These are phyloP conservation scores for Drosophila cracens DNA, from an alignment of 2,888 invertebrate species.

Conservation along the genomic window DNA sequence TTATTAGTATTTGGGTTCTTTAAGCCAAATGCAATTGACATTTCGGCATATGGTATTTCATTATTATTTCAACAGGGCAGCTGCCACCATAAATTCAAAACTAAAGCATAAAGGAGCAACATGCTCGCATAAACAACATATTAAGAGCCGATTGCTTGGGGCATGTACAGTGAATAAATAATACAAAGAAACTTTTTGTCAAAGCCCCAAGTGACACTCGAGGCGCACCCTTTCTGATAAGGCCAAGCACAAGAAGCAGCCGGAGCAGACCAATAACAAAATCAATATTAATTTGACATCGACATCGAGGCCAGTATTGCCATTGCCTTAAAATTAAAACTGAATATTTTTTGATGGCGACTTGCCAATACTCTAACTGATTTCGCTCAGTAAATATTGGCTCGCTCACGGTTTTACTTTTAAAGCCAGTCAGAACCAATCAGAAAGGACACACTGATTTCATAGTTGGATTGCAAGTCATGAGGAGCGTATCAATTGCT, in stretches of 20 bases:
- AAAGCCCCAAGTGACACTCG: constrained; percentile 71
- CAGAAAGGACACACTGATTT: neutral
- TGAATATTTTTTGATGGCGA: neutral
- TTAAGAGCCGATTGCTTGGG: constrained; percentile 36
- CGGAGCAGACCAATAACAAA: constrained; percentile 61
- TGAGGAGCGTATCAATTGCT: constrained; percentile 4
- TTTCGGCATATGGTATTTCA: constrained; percentile 54
- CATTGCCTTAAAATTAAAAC: constrained; percentile 36
- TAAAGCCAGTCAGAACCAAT: neutral
- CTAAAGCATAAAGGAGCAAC: constrained; percentile 27
- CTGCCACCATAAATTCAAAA: constrained; percentile 71
- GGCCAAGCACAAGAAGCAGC: constrained; percentile 10
- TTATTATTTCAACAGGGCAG: constrained; percentile 46
- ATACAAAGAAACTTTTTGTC: constrained; percentile 75
- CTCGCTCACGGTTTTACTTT: neutral
- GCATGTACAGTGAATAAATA: constrained; percentile 64
- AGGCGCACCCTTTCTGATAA: constrained; percentile 67
- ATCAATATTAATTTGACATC: constrained; percentile 70
- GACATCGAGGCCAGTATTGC: constrained; percentile 18
- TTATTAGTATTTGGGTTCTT: constrained; percentile 66
- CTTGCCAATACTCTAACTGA: constrained; percentile 37
- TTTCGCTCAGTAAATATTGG: neutral
- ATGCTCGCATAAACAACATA: constrained; percentile 51
- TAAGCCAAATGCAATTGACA: constrained; percentile 73
- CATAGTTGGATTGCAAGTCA: neutral